Base-by-base conservation (phyloP, 2,113 vertebrate genomes). In the Pollimyrus isidori region DNA sequence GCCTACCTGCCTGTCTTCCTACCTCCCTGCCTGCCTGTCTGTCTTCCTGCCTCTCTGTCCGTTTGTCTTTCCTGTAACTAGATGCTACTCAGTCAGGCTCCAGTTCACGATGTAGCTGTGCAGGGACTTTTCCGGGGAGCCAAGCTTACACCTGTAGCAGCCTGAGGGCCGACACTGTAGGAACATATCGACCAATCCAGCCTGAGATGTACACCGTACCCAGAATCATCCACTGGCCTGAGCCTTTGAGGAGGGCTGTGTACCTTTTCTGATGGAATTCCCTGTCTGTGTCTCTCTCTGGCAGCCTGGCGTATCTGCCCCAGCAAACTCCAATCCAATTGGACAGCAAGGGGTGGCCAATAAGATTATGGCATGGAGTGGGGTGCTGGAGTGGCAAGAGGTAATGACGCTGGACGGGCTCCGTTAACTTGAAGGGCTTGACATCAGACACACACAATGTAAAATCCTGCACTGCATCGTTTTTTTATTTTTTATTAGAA, bases 331-430 rank as follows among this genome's bases (percentile, higher is more conserved):
- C 89, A 39, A 94, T 93, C 35, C 95, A 46, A 94, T 97, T 0
- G 94, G 94, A 35, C 92, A 93, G 30, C 96, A 94, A 92, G 95
- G 95, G 0, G 95, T 97, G 35, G 94, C 97, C 90, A 98, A 97
- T 90, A 98, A 98, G 91, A 94, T 98, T 19, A 94, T 98, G 85
- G 97, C 97, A 0, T 98, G 97, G 97, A 97, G 95, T 0, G 97
- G 97, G 0, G 97, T 98, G 21, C 95, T 98, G 0, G 97, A 98
- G 92, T 98, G 97, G 97, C 97, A 98, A 88, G 97, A 98, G 97
- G 97, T 98, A 94, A 95, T 93, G 17, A 3, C 21, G 13, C 30
- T 19, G 23, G 7, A 58, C 35, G 11, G 88, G 69, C 82, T 56
- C 17, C 86, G 49, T 45, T 76, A 39, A 76, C 69, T 76, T 76